Base-by-base conservation (phyloP, 2,113 vertebrate species). In the Micronycteris hirsuta region DNA sequence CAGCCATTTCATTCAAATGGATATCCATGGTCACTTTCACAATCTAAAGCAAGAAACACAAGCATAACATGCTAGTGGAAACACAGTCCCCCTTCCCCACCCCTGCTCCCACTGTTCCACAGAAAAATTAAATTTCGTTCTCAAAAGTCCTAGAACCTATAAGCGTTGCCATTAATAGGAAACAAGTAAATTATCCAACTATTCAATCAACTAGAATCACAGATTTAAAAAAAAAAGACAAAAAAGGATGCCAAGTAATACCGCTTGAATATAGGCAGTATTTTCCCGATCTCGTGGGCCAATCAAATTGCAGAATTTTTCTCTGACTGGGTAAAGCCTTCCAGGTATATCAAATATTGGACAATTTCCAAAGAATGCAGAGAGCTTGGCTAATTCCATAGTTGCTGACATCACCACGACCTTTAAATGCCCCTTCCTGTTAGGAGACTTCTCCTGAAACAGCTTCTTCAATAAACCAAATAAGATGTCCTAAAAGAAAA, bases 401-500 rank as follows among this genome's bases (percentile, higher is more conserved):
- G 99, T 99, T 94, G 99, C 99, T 5, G 99, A 99, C 99, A 99
- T 99, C 94, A 99, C 99, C 88, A 99, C 99, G 67, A 99, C 99
- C 90, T 99, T 99, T 95, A 99, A 96, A 13, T 98, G 98, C 0
- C 95, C 93, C 47, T 98, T 97, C 85, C 99, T 98, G 11, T 98
- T 98, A 0, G 89, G 87, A 71, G 98, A 97, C 52, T 98, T 97
- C 56, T 98, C 97, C 52, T 98, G 97, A 91, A 99, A 99, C 7
- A 99, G 98, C 14, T 98, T 99, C 98, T 99, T 99, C 97, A 99
- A 95, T 86, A 99, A 98, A n/a, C 99, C 99, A 98, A 99, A 98
- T 52, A 99, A 98, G 97, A 99, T 99, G 91, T 99, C 99, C 99
- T 99, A 89, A 63, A 83, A 97, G 12, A 91, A 97, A 97, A 93